Base-by-base conservation (phyloP, 2,888 invertebrate genomes). In the Apodemia hepburni region DNA sequence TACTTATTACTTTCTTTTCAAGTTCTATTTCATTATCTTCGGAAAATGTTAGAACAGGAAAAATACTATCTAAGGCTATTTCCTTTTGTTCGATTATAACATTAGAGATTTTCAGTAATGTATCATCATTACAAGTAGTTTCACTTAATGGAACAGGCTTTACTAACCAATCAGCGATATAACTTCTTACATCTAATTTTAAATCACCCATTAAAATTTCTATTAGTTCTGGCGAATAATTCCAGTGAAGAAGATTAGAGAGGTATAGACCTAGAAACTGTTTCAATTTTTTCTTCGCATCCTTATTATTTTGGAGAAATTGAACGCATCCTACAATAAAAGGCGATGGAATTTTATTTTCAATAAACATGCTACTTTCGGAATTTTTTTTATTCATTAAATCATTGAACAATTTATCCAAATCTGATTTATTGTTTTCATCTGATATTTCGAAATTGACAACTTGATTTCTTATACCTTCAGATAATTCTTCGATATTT, bases 221-320 rank as follows among this genome's bases (percentile, higher is more conserved):
- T 3, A 94, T 90, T 62, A 91, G 72, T 60, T 87, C 85, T 0
- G 92, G 90, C 2, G 88, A 85, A 67, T 92, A 92, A 81, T 94
- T 94, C 63, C 84, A 86, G 74, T 95, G 94, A 33, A 94, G 84
- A 68, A 94, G 87, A 78, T 94, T 92, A n/a, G 91, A 74, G 11
- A 88, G 75, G 66, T 87, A 89, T 22, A 86, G 69, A n/a, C 84
- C 87, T 27, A 91, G 66, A 64, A 90, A 91, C 60, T 81, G 73
- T 71, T 87, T 85, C 22, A 91, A 75, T 68, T 68, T 75, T 66
- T 86, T 87, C 66, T 84, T 87, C 3, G 75, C 76, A 38, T 81
- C 82, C 67, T 82, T 87, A 64, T 86, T 78, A 3, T 69, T 70
- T 67, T 84, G 81, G 33, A 84, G 72, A 65, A 76, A 90, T 61